A percentile compares a stretch with the other conserved stretches of the same genome.
Evolutionary conservation across 1,140 invertebrate genomes (phyloP).

Genomic region (Ditylenchus dipsaci): DNA sequence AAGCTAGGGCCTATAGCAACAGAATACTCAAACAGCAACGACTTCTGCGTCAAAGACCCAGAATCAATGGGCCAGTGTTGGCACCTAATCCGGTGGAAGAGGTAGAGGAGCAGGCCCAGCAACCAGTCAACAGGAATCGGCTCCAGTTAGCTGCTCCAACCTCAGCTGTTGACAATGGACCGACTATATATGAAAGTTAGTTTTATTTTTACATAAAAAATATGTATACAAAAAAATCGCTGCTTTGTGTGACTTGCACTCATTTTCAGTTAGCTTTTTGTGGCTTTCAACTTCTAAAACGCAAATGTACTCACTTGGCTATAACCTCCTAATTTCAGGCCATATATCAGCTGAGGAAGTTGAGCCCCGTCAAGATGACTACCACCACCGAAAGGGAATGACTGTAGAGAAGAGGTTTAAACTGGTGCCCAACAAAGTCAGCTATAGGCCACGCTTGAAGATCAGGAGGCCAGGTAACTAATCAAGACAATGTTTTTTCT

Average conservation of each 20-base stretch:
- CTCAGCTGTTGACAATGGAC: neutral
- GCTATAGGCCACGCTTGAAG: constrained; percentile 33
- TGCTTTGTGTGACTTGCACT: too few relatives aligned
- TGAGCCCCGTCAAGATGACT: neutral
- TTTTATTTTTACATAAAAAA: neutral
- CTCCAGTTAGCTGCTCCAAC: too few relatives aligned
- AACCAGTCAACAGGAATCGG: too few relatives aligned
- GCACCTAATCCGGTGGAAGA: neutral
- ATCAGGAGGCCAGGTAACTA: constrained; percentile 36
- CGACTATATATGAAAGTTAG: neutral
- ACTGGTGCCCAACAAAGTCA: constrained; percentile 37
- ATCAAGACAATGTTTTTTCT: neutral
- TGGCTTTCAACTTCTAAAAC: too few relatives aligned
- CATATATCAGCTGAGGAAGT: neutral
- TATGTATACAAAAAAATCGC: too few relatives aligned
- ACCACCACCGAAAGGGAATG: constrained; percentile 9
- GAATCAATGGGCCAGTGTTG: neutral
- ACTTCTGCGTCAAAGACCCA: neutral
- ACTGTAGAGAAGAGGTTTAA: constrained; percentile 30
- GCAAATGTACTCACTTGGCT: too few relatives aligned
- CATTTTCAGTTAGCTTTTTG: too few relatives aligned
- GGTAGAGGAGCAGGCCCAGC: neutral
- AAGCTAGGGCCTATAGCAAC: neutral
- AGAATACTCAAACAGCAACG: constrained; percentile 3
- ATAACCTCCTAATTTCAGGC: neutral